These are phyloP conservation scores for Cistogaster globosa DNA, from an alignment of 2,888 invertebrate species.

Conservation along the genomic window DNA sequence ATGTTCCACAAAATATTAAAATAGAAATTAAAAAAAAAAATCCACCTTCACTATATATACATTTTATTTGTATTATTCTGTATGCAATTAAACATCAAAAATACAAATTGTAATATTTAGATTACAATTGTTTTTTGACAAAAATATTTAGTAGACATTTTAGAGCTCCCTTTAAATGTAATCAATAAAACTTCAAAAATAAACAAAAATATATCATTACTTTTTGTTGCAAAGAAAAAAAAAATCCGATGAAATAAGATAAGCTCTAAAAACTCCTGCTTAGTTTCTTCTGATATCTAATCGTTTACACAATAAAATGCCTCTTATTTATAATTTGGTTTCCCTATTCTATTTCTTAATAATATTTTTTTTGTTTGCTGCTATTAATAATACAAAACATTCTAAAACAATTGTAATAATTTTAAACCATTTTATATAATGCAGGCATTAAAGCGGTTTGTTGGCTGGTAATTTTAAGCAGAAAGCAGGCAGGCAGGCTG, in stretches of 20 bases:
- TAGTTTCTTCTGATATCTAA: background rate
- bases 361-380: conserved; percentile 52
- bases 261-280: background rate
- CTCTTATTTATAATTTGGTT: conserved; percentile 44
- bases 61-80: conserved; percentile 33
- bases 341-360: conserved; percentile 21
- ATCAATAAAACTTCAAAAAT: conserved; percentile 50
- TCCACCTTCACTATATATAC: conserved; percentile 4
- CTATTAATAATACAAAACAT: conserved; percentile 42
- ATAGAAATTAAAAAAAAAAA: too few relatives aligned
- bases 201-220: conserved; percentile 4
- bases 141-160: background rate
- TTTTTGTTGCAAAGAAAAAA: conserved; percentile 56
- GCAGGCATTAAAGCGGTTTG: conserved; percentile 77
- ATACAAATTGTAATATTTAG: background rate
- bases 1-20: conserved; percentile 7
- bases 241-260: conserved; percentile 35
- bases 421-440: conserved; percentile 77
- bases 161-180: conserved; percentile 33
- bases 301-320: background rate
- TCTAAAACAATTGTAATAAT: conserved; percentile 71
- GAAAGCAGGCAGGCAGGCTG: conserved; percentile 73
- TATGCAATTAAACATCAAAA: background rate
- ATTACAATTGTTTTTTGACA: too few relatives aligned
- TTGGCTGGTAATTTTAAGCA: conserved; percentile 74